Base-by-base conservation (phyloP, 2,797 vertebrate species). In the Moxostoma hubbsi region DNA sequence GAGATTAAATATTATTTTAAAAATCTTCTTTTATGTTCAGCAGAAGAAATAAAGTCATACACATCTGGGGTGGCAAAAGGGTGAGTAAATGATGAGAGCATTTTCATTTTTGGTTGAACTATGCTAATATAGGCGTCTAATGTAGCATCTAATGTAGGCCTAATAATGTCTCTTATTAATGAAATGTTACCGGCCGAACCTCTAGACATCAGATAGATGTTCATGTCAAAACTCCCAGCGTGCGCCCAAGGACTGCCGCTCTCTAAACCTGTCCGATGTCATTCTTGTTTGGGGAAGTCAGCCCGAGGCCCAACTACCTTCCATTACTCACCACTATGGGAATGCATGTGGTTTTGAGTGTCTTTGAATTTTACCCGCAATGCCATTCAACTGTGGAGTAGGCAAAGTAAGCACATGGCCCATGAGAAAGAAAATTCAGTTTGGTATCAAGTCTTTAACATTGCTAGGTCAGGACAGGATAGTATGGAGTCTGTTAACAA, bases 181-280 rank as follows among this genome's bases (percentile, higher is more conserved):
- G 24, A 75, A 54, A 8, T 6, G 12, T 59, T 49, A 55, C 5
- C 0, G 8, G 43, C 16, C 5, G 9, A 62, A 62, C 24, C 57
- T 24, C 9, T 0, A 77, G 68, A 46, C 66, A 53, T 18, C 24
- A 45, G 46, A 68, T 50, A 47, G 0, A 8, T 10, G 18, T 45
- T 11, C 15, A 70, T 45, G 57, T 70, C 50, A 75, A 55, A 24
- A 24, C 65, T 69, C 55, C 55, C 46, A 54, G 69, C 69, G 16
- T 77, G 68, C 18, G 63, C 61, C 81, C 77, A 53, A 36, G 78
- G 59, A 76, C 71, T 36, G 88, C 87, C 76, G 80, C 79, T 86
- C 88, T 62, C 49, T 24, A 91, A 94, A 94, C 93, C 93, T 87
- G 93, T 93, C 87, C 0, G 89, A 78, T 93, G 88, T 93, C 93